Base-by-base conservation (phyloP, 2,888 invertebrate species). In the Pemphredon lugubris region DNA sequence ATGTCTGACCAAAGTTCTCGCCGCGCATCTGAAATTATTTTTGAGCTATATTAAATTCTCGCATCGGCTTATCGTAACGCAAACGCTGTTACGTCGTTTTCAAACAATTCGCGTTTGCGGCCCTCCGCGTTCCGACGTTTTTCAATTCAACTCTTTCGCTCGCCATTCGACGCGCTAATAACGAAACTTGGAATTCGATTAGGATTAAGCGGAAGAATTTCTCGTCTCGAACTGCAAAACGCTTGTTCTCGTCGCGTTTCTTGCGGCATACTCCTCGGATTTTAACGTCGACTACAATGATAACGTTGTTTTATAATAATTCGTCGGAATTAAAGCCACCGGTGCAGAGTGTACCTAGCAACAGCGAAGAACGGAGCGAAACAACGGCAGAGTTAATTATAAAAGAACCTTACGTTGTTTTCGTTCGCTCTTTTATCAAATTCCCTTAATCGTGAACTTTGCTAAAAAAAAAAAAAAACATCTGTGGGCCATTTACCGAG, bases 251-350 rank as follows among this genome's bases (percentile, higher is more conserved):
- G 9, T 14, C 20, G 7, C 32, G 5, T 40, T 21, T 11, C 32
- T 6, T 9, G 32, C 11, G 1, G 7, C 14, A 7, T 7, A n/a
- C n/a, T 23, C 51, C n/a, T 1, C 40, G 40, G n/a, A 53, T 70
- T 66, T 60, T 21, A 60, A 54, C 63, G 72, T 77, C 67, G 71
- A 85, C 84, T 83, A 83, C 72, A 86, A 86, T 73, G 83, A 83
- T 83, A 87, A 87, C 77, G 80, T 84, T 84, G 82, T 86, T 84
- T 82, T 78, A 81, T 82, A 84, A 85, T 82, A 84, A 85, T 84
- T 83, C 76, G 50, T 65, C 66, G 60, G 71, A 82, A 84, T 83
- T 82, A 85, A 83, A 69, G 63, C 67, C 60, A 54, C 40, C 58
- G 57, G 66, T 61, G 59, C 68, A 73, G 75, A 77, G 68, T 47